A percentile compares a stretch with the other conserved stretches of the same genome.
These are phyloP conservation scores for Palythoa grandiflora DNA, from an alignment of 92 coral and sea anemone species.

Conservation along the genomic window DNA sequence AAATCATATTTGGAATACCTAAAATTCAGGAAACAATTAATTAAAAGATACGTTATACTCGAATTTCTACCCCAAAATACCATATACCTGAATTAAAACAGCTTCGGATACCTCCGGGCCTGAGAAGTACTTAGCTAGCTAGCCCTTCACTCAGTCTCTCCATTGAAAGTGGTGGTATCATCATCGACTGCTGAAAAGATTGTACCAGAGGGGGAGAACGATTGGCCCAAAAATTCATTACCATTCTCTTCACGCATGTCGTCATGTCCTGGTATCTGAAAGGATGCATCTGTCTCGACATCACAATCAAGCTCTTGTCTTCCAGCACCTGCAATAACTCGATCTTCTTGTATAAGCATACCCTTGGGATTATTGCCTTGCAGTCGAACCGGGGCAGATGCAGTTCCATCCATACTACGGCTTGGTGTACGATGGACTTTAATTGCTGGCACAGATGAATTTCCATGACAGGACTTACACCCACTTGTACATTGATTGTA, in stretches of 20 bases:
- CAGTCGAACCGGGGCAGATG: neutral
- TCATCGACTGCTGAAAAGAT: neutral
- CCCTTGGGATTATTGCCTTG: neutral
- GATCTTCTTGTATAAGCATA: neutral
- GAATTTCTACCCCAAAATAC: no score
- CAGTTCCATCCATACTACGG: neutral
- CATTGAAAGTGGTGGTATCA: neutral
- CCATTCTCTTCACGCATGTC: neutral
- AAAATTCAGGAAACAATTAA: no score
- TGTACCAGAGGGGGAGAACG: constrained; percentile 6
- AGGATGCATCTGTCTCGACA: constrained; percentile 21
- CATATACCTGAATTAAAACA: no score
- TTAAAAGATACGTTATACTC: no score
- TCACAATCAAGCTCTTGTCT: constrained; percentile 7
- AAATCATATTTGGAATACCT: no score
- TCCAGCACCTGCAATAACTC: neutral
- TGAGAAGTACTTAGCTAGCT: neutral
- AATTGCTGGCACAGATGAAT: neutral
- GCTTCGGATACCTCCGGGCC: no score
- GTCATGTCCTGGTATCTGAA: neutral
- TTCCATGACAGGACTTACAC: neutral
- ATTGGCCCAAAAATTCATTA: neutral
- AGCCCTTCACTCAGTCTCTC: neutral
- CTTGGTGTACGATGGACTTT: neutral
- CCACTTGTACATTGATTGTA: neutral